Evolutionary conservation across 92 coral and sea anemone genomes (phyloP), one percentile per base, ranked within the genome.

Genomic region (Phymanthus crucifer): DNA sequence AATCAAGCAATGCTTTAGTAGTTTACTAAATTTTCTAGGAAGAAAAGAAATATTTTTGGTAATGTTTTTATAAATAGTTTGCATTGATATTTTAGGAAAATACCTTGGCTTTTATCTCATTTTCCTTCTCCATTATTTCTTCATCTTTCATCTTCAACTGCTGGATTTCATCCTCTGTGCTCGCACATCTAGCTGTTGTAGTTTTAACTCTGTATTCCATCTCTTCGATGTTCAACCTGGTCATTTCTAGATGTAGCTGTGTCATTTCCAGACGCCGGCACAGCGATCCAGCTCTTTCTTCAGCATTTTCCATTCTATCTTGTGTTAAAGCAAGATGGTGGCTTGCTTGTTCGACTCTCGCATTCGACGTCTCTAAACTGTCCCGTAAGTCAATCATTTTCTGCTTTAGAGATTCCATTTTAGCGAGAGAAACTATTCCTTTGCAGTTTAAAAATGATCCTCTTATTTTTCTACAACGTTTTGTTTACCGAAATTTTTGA

Each of bases 371-470:
- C 24, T 82, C 79, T 23, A 74, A 33, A 23, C 71, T 56, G 1
- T 57, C 32, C 45, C 66, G 75, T 7, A 82, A 36, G 10, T 74
- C 56, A 6, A 23, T 32, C 80, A 82, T 58, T 58, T 82, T 82
- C 50, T 57, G 65, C 43, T 80, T 80, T 21, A 80, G 47, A 27
- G 78, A 71, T 37, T 80, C 71, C 85, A 80, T 80, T 35, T 71
- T 71, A 19, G 3, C 32, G 23, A 1, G 32, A 61, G 14, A 34
- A 54, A 21, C 11, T 21, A 11, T 3, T 3, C 1, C 21, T 54
- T 21, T 23, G 64, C 27, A 29, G 29, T 57, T n/a, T 24, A 12
- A 27, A 29, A 61, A 4, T 61, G 19, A 61, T 54, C 27, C n/a
- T 18, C 3, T 24, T 18, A 4, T 61, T 61, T 61, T 61, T 27